phyloP scores from a whole-genome alignment of 1,140 invertebrate species.

The Apolygus lucorum region DNA sequence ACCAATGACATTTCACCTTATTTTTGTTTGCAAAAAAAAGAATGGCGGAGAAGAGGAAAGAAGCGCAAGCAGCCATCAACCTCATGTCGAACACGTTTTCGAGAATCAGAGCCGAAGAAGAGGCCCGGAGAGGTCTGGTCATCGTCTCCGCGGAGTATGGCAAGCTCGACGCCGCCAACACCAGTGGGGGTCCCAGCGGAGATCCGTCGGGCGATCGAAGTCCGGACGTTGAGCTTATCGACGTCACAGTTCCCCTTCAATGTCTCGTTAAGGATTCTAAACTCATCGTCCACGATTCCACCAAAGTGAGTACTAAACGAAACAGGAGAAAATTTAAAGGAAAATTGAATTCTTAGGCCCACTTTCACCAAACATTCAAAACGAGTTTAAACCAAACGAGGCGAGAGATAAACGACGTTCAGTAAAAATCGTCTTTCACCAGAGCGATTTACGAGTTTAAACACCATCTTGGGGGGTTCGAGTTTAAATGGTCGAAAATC shows the following conservation, averaged over 20 bases:
- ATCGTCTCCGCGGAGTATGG: conserved; percentile 81
- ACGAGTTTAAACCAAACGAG: no score
- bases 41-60: conserved; percentile 65
- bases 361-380: no score
- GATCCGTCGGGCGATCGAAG: not conserved
- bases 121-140: conserved; percentile 67
- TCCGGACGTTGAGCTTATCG: conserved; percentile 56
- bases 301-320: conserved; percentile 62
- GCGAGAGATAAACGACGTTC: no score
- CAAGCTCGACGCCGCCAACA: conserved; percentile 40
- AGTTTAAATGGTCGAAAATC: no score
- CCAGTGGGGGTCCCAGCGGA: not conserved
- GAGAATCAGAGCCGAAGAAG: conserved; percentile 65
- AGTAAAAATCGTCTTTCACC: no score
- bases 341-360: no score
- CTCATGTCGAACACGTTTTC: conserved; percentile 79
- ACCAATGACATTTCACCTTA: no score
- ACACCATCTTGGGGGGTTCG: no score
- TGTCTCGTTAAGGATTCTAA: conserved; percentile 86
- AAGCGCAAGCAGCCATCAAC: conserved; percentile 75
- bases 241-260: conserved; percentile 88
- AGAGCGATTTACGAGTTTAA: no score
- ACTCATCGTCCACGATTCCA: conserved; percentile 71
- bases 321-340: not conserved
- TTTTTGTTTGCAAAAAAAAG: no score